Percentiles rank a stretch among this genome's conserved stretches.
These are phyloP conservation scores for Thymelicus sylvestris DNA, from an alignment of 2,888 invertebrate genomes.

Conservation along the genomic window DNA sequence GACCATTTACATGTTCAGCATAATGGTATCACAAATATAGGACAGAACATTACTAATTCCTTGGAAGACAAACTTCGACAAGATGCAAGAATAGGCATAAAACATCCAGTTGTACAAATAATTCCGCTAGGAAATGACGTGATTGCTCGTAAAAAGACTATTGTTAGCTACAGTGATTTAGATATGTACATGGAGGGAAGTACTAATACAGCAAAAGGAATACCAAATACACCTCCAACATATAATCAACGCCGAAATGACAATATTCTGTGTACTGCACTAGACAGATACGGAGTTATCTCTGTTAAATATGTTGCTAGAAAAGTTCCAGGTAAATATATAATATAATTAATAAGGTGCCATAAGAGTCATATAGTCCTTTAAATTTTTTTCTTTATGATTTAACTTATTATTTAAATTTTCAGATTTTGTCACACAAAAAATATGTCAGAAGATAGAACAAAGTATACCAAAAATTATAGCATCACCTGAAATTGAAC, in stretches of 20 bases:
- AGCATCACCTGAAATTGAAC: slow-evolving; percentile 50
- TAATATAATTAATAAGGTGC: neutral
- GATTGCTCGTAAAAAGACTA: neutral
- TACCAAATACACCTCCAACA: slow-evolving; percentile 15
- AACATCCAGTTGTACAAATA: slow-evolving; percentile 7
- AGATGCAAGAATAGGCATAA: neutral
- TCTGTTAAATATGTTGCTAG: slow-evolving; percentile 47
- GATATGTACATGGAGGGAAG: slow-evolving; percentile 48
- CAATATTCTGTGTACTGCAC: slow-evolving; percentile 63
- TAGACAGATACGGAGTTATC: slow-evolving; percentile 61
- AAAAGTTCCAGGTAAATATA: slow-evolving; percentile 59
- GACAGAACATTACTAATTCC: neutral
- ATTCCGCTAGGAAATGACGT: slow-evolving; percentile 3
- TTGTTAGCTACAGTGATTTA: slow-evolving; percentile 52
- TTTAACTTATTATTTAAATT: slow-evolving; percentile 40
- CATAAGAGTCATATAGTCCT: too few relatives aligned
- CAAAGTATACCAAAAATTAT: slow-evolving; percentile 52
- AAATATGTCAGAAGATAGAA: slow-evolving; percentile 57
- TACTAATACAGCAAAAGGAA: slow-evolving; percentile 9
- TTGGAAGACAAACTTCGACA: neutral
- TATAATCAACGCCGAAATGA: slow-evolving; percentile 44
- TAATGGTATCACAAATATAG: neutral
- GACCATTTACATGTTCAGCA: neutral
- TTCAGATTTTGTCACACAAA: slow-evolving; percentile 56
- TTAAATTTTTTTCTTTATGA: neutral